Base-by-base conservation (phyloP, 2,797 vertebrate species). In the Steatocranus sp. region DNA sequence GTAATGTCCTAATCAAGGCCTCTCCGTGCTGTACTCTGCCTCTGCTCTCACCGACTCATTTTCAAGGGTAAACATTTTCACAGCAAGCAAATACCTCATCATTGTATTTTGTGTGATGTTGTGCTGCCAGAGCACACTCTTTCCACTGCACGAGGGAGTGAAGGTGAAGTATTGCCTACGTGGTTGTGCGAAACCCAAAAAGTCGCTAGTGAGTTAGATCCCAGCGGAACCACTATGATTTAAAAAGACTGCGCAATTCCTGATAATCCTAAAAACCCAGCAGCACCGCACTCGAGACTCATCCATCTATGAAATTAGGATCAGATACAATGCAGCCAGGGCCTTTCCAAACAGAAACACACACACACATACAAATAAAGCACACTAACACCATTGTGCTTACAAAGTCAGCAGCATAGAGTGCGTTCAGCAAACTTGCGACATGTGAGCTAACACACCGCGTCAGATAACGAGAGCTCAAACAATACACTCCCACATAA, bases 231-330 rank as follows among this genome's bases (percentile, higher is more conserved):
- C 84, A 78, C 79, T 49, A 78, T 32, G 75, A 85, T 92, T 89
- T 84, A 81, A 76, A 87, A 54, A 68, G 88, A 84, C 83, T 70
- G 51, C 70, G 82, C 91, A 91, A 94, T 93, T 87, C 90, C 27
- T 88, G 84, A 91, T 95, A 94, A 95, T 94, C 90, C 89, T 34
- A 70, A 86, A 86, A 86, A 89, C 87, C 86, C 91, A 76, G 87
- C 85, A 87, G 87, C 83, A 87, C 79, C 63, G 79, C 88, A 85
- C 78, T 93, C 76, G 25, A 75, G 75, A 82, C 53, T 85, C 93
- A 90, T 75, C 88, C 93, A 90, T 88, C 91, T 94, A 49, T 96
- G 94, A 96, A 96, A 96, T 96, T 95, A 92, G 90, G 93, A 95
- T 95, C 93, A 93, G 92, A 96, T 93, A 93, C 81, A 84, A 88